phyloP scores from a whole-genome alignment of 2,113 vertebrate species.

The Lepisosteus osseus region DNA sequence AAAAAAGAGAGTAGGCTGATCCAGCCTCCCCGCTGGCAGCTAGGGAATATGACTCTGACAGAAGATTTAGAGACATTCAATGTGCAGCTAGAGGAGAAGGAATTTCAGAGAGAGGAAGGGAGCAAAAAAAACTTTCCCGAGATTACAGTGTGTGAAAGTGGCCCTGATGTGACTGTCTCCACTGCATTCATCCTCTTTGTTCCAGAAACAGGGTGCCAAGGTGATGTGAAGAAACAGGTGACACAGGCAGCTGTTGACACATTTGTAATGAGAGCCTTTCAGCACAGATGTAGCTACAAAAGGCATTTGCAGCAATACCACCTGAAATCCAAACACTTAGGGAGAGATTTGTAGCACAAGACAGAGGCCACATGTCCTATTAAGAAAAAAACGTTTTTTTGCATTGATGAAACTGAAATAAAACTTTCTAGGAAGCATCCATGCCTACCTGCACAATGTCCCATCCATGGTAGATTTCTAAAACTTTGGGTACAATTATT shows the following conservation, averaged over 20 bases:
- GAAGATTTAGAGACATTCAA: neutral
- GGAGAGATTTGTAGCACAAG: neutral
- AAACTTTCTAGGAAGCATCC: no score
- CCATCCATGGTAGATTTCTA: no score
- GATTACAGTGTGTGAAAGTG: no score
- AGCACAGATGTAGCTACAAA: neutral
- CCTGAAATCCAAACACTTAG: neutral
- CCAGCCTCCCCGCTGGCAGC: neutral
- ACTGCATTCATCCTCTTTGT: neutral
- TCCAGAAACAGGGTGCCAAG: neutral
- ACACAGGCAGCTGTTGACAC: no score
- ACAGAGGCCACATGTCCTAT: neutral
- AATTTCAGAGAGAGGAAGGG: neutral
- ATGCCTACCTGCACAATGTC: no score
- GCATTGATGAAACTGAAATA: no score
- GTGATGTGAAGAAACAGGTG: neutral
- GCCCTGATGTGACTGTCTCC: neutral
- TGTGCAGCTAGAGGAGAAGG: neutral
- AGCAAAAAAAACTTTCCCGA: neutral
- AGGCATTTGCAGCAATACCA: neutral
- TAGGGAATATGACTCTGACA: neutral
- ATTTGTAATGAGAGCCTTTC: no score
- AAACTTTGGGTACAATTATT: no score
- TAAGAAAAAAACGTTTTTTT: no score
- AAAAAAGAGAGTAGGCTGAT: neutral